Evolutionary conservation across 1,140 invertebrate genomes (phyloP).

Genomic region (Lepidurus packardi): DNA sequence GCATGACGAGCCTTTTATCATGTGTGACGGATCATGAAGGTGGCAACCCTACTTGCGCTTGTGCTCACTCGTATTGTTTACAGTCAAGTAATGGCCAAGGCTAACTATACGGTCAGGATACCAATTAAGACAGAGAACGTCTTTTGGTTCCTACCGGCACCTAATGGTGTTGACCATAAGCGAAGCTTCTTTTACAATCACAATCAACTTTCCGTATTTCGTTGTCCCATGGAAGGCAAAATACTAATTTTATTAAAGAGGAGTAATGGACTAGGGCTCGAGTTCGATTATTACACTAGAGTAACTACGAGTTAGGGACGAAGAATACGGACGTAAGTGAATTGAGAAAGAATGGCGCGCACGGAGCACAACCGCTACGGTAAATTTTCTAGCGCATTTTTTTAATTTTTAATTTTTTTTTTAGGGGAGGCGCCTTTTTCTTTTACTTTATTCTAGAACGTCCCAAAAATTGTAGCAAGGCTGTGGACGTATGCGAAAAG

Average conservation of each 20-base stretch:
- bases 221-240: slow-evolving; percentile 17
- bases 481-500: slow-evolving; percentile 6
- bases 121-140: background rate
- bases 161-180: background rate
- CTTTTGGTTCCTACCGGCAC: background rate
- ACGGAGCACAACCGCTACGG: background rate
- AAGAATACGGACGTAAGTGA: slow-evolving; percentile 5
- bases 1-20: too few species aligned
- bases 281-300: background rate
- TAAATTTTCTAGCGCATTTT: background rate
- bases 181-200: background rate
- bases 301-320: background rate
- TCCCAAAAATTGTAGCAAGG: background rate
- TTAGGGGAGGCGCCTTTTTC: too few species aligned
- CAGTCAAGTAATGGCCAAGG: too few species aligned
- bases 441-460: background rate
- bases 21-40: too few species aligned
- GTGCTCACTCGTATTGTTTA: too few species aligned
- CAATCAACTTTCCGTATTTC: background rate
- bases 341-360: background rate
- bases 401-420: too few species aligned
- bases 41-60: too few species aligned
- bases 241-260: background rate
- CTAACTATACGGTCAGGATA: background rate
- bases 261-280: background rate